Evolutionary conservation across 1,140 invertebrate species (phyloP).

Genomic region (Acromyrmex heyeri): DNA sequence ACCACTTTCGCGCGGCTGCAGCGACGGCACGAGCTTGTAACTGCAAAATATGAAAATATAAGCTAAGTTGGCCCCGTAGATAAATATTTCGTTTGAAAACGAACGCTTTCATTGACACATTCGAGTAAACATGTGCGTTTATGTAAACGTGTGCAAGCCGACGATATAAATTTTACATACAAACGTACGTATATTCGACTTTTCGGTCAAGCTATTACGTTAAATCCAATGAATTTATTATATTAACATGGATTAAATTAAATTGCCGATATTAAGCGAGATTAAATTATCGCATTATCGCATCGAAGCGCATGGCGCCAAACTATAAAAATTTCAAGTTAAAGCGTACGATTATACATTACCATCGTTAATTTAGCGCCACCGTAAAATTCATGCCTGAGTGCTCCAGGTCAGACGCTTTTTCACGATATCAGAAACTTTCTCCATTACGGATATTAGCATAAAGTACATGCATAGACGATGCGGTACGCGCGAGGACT

Average conservation of each 20-base stretch:
- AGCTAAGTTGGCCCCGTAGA: too few species aligned
- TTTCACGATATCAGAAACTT: conserved; percentile 54
- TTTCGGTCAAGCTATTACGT: conserved; percentile 9
- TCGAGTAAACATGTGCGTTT: neutral
- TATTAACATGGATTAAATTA: conserved; percentile 23
- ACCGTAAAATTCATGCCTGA: conserved; percentile 13
- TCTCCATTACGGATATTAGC: conserved; percentile 48
- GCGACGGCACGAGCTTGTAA: too few species aligned
- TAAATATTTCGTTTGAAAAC: conserved; percentile 4
- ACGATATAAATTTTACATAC: conserved; percentile 11
- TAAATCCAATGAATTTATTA: conserved; percentile 24
- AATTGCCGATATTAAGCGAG: conserved; percentile 2
- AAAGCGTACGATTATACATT: neutral
- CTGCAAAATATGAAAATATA: neutral
- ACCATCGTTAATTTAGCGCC: conserved; percentile 16
- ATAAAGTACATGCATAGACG: conserved; percentile 15
- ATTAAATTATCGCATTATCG: conserved; percentile 32
- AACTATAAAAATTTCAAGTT: conserved; percentile 10
- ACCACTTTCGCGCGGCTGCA: neutral
- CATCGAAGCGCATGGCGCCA: neutral
- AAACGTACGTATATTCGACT: neutral
- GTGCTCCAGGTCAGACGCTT: conserved; percentile 8
- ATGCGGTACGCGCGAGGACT: neutral
- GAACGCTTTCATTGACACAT: neutral
- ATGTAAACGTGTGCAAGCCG: neutral